Conservation (phyloP, 1,140 invertebrate species). For the Phymastichus coffea region DNA sequence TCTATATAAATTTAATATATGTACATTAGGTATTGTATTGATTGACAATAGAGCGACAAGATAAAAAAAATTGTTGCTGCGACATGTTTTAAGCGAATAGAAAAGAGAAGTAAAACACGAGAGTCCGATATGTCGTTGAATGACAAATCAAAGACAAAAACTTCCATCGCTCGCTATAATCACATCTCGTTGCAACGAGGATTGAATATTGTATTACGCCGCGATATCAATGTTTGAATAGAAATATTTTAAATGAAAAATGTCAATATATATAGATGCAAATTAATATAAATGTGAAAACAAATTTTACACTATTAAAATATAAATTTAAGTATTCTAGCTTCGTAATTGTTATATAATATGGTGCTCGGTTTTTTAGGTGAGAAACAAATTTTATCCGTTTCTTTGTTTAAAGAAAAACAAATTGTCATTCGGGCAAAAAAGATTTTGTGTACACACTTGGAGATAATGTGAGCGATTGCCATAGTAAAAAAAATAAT, state of each 20-base stretch:
- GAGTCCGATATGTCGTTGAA: too few relatives aligned
- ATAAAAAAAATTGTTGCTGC: too few relatives aligned
- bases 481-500: too few relatives aligned
- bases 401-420: background rate
- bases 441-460: too few relatives aligned
- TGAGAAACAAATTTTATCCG: background rate
- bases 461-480: too few relatives aligned
- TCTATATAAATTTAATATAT: slow-evolving; percentile 34
- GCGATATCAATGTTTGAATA: too few relatives aligned
- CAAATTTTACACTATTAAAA: slow-evolving; percentile 1
- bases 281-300: too few relatives aligned
- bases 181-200: slow-evolving; percentile 21
- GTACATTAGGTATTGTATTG: slow-evolving; percentile 41
- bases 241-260: background rate
- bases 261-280: slow-evolving; percentile 1
- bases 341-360: background rate
- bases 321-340: slow-evolving; percentile 8
- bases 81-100: too few relatives aligned
- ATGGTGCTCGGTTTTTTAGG: slow-evolving; percentile 4
- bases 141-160: too few relatives aligned
- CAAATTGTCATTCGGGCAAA: too few relatives aligned
- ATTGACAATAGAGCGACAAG: slow-evolving; percentile 52
- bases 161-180: too few relatives aligned
- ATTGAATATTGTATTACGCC: slow-evolving; percentile 17
- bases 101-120: too few relatives aligned